phyloP scores from a whole-genome alignment of 2,113 vertebrate species.

The Mionectes macconnelli region DNA sequence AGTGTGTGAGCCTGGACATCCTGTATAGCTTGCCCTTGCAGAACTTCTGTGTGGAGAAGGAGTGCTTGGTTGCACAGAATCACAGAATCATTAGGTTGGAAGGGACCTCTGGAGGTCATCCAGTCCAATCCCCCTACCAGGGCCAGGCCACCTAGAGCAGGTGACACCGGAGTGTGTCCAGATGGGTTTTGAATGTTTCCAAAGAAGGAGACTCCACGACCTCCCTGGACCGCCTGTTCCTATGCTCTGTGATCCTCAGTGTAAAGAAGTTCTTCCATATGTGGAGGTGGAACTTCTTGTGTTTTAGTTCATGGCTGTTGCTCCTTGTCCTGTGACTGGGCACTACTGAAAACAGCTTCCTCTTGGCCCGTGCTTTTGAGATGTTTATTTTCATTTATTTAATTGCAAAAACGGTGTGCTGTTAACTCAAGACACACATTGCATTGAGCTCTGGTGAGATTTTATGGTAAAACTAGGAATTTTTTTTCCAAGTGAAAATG shows the following conservation, averaged over 20 bases:
- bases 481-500: constrained; percentile 26
- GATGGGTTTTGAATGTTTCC: not conserved
- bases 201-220: not conserved
- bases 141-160: not conserved
- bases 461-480: not conserved
- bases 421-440: not conserved
- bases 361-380: not conserved
- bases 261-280: not conserved
- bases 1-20: not conserved
- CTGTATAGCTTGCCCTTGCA: not conserved
- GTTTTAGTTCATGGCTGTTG: not conserved
- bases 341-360: not conserved
- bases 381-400: not conserved
- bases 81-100: not conserved
- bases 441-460: not conserved
- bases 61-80: not conserved
- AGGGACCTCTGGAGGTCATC: not conserved
- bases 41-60: not conserved
- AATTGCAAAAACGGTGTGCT: constrained; percentile 36
- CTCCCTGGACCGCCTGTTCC: not conserved
- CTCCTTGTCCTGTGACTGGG: not conserved
- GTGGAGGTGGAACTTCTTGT: not conserved
- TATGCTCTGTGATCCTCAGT: not conserved
- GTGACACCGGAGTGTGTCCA: not conserved
- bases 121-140: not conserved